Evolutionary conservation across 37 sponge, comb jelly and placozoan genomes (phyloP), one percentile per base, ranked within the genome.

Genomic region (Crambe crambe): DNA sequence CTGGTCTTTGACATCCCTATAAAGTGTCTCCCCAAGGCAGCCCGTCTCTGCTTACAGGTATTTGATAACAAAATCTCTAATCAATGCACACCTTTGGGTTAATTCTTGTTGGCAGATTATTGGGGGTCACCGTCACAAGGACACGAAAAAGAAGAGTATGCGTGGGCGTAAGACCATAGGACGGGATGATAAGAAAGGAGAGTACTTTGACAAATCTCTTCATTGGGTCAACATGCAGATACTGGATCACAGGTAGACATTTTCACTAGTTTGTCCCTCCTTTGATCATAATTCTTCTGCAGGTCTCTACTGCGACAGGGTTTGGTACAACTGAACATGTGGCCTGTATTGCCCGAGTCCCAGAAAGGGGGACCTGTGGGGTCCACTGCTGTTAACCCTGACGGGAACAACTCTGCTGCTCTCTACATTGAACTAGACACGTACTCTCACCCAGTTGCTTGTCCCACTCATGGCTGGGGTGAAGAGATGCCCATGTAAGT

Each of bases 161-260:
- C 78, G 43, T 54, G 56, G 58, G 4, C 61, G 39, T 25, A 68
- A 40, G 42, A 76, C 32, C 51, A 3, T 65, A 35, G 73, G 37
- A 8, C 44, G 41, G 34, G 74, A 81, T 44, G 74, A 63, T 38
- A 81, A 70, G 68, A 75, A 40, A 64, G 77, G 76, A 37, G 77
- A 85, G 27, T 20, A 29, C 10, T 4, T 59, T 12, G 79, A 85
- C 70, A 69, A 57, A 27, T 73, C 89, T 26, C 78, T 95, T 9
- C 86, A 90, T 77, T 91, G 96, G 92, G 85, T 91, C 51, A 95
- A 95, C 86, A 72, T 95, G 64, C 96, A 95, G 85, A 87, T 95
- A 58, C 73, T 95, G 34, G 92, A 95, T 40, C 96, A 95, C 81
- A 82, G 91, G 87, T 89, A 15, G 61, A 60, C 27, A 60, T 22